Conservation (phyloP, 2,113 vertebrate species). For the Okapia johnstoni region DNA sequence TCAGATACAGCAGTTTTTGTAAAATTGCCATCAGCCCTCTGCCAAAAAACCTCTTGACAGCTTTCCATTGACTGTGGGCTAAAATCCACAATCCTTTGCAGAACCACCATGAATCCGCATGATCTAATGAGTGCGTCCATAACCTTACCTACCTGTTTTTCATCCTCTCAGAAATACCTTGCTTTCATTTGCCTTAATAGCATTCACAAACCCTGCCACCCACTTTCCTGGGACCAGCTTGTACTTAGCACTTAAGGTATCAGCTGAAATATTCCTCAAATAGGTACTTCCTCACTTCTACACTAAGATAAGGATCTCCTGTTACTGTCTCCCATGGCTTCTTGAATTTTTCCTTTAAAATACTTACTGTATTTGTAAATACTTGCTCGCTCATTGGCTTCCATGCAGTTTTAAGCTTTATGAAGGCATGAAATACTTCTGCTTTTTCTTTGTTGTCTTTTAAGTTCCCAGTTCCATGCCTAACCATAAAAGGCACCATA, state of each 20-base stretch:
- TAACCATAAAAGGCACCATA: not conserved
- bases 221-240: not conserved
- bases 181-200: not conserved
- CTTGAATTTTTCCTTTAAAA: conserved; percentile 37
- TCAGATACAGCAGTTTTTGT: not conserved
- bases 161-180: not conserved
- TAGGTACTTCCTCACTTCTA: conserved; percentile 16
- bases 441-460: not conserved
- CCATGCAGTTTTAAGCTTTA: not conserved
- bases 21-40: not conserved
- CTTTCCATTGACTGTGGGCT: not conserved
- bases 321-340: not conserved
- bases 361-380: not conserved
- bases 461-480: not conserved
- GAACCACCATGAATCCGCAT: not conserved
- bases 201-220: not conserved
- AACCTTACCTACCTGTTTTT: not conserved
- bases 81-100: not conserved
- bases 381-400: not conserved
- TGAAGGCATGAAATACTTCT: not conserved
- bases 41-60: not conserved
- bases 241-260: not conserved
- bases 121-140: not conserved
- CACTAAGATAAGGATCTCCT: not conserved
- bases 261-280: not conserved